Conservation (phyloP, 2,888 invertebrate genomes). For the Phaedon cochleariae region DNA sequence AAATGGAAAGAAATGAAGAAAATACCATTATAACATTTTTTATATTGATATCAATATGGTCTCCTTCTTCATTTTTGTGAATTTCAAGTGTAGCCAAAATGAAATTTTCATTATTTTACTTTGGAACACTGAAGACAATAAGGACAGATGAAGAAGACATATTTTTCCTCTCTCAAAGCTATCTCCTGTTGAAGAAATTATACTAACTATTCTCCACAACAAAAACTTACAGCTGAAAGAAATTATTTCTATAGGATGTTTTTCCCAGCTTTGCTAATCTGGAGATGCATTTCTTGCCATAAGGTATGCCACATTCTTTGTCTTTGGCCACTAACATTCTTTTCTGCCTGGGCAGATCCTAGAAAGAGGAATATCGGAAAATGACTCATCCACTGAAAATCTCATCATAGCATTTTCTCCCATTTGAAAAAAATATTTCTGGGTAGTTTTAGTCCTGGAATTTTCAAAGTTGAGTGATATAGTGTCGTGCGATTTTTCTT, state of each 20-base stretch:
- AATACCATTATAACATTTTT: no score
- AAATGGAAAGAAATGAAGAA: no score
- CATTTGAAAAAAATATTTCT: constrained; percentile 1
- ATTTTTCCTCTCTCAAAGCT: no score
- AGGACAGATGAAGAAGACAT: no score
- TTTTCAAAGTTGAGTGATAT: constrained; percentile 3
- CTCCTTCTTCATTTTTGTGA: no score
- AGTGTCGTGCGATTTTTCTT: neutral
- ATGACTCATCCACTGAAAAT: constrained; percentile 5
- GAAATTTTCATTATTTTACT: no score
- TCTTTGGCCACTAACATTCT: constrained; percentile 8
- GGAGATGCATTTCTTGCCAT: neutral
- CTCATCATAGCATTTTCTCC: constrained; percentile 4
- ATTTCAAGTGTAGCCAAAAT: no score
- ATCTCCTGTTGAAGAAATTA: neutral
- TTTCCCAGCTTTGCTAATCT: constrained; percentile 7
- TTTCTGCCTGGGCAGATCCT: constrained; percentile 4
- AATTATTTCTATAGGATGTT: constrained; percentile 8
- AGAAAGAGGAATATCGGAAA: constrained; percentile 1
- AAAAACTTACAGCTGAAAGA: constrained; percentile 4
- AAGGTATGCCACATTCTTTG: neutral
- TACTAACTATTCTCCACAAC: neutral
- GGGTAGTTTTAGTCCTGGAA: neutral
- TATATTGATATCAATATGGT: no score
- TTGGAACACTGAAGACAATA: no score